Evolutionary conservation across 1,140 invertebrate species (phyloP), one percentile per base, ranked within the genome.

Genomic region (Eciton burchellii): DNA sequence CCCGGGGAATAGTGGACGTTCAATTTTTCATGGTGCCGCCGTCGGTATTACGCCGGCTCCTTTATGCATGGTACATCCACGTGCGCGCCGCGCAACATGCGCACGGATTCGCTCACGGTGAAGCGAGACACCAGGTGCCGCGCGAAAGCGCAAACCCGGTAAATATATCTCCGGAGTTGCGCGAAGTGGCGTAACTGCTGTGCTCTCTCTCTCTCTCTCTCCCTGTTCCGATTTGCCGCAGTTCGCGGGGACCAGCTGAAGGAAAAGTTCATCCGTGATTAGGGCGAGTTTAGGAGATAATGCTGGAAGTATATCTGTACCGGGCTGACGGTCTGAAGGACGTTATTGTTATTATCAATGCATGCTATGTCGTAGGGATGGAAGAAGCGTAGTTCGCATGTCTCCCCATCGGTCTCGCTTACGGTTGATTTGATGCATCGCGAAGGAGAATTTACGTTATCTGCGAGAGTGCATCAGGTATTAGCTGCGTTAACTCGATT

Each of bases 1-100:
- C n/a, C n/a, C n/a, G n/a, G 57, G 35, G 77, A 89, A 90, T 77
- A 90, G 83, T 87, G 73, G 81, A 83, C 74, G 77, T 87, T 89
- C 82, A 89, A 90, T 90, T 85, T 90, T 90, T 90, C 84, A 89
- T 88, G 43, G 57, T 56, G 81, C 59, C 54, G 52, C 63, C 76
- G 77, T 84, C 79, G 70, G 52, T 84, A 86, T 85, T 85, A 85
- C 49, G 70, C 62, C 24, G 57, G 47, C 19, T 65, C 68, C 43
- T 84, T 73, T 86, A 86, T 68, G 76, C 79, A 81, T 85, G 72
- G 66, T 52, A 73, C 65, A 81, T 56, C 45, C n/a, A 19, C 47
- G 43, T 45, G 21, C 3, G 5, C 16, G 6, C 35, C 6, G 6
- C 59, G 41, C 21, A 14, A 71, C 21, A 16, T 8, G 5, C n/a